Evolutionary conservation across 2,113 vertebrate species (phyloP).

Genomic region (Thinocorus orbignyianus): DNA sequence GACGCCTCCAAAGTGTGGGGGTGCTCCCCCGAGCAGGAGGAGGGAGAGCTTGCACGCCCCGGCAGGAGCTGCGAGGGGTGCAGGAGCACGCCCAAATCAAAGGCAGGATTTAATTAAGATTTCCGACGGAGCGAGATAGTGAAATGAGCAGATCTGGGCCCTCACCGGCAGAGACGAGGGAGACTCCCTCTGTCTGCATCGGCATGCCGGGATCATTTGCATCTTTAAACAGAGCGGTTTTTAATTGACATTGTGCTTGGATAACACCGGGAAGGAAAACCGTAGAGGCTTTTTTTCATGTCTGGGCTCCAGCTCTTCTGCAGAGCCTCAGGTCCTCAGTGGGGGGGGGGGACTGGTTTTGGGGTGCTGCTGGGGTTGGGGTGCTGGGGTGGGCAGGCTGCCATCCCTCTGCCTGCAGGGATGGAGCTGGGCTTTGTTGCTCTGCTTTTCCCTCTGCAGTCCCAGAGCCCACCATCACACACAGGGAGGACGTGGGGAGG

Average conservation of each 20-base stretch:
- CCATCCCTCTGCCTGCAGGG: not conserved
- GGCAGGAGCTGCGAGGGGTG: not conserved
- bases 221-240: not conserved
- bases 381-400: not conserved
- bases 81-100: slow-evolving; percentile 22
- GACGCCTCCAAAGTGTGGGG: not conserved
- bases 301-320: not conserved
- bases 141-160: slow-evolving; percentile 19
- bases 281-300: not conserved
- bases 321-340: fast-evolving
- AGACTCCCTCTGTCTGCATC: slow-evolving; percentile 19
- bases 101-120: slow-evolving; percentile 42
- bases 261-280: not conserved
- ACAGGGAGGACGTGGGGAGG: not conserved
- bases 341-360: not conserved
- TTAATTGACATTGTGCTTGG: not conserved
- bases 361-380: not conserved
- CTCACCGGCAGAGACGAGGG: not conserved
- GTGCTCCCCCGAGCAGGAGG: not conserved
- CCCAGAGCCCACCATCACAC: fast-evolving
- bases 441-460: not conserved
- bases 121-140: not conserved
- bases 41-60: not conserved
- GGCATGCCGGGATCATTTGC: slow-evolving; percentile 18
- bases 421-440: not conserved